Base-by-base conservation (phyloP, 2,797 vertebrate species). In the Esox masquinongy region DNA sequence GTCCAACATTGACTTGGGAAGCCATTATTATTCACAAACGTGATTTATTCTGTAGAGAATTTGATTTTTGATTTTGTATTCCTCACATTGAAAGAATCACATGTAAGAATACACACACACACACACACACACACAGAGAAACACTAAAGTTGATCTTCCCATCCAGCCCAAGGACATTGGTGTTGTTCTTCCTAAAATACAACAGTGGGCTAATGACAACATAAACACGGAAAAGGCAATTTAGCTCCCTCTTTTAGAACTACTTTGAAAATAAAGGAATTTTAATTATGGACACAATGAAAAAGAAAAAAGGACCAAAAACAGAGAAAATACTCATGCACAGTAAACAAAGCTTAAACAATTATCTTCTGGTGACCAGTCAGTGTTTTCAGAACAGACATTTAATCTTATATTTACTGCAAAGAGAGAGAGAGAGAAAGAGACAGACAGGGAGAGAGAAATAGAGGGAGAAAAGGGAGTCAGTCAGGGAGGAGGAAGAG, bases 401-500 rank as follows among this genome's bases (percentile, higher is more conserved):
- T 96, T 96, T 95, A 95, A 94, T 97, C 96, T 96, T 96, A 96
- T 96, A 96, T 97, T 97, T 96, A 95, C 96, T 95, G 93, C 93
- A 88, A 90, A 92, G 92, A 91, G 93, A 90, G 92, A 85, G 89
- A 87, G 87, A 78, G 70, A 85, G 89, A 87, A 87, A 78, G 70
- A 95, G 93, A 88, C 84, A 80, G 73, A 82, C 86, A 82, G 77
- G 92, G 92, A 86, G 82, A 87, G 83, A 90, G 92, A 89, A 89
- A 92, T 92, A 91, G 70, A 50, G 24, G 59, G 83, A 78, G 92
- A 82, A 92, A 90, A 90, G 91, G 91, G 90, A 93, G 90, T 91
- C 92, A 90, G 92, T 90, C 92, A 90, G 92, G 89, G 88, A 74
- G 43, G 61, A 72, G 70, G 73, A 73, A 78, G 79, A 79, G 80